Percentiles rank a stretch among this genome's conserved stretches.
These are phyloP conservation scores for Chaetogeoica ovagalla DNA, from an alignment of 2,888 invertebrate species.

Conservation along the genomic window DNA sequence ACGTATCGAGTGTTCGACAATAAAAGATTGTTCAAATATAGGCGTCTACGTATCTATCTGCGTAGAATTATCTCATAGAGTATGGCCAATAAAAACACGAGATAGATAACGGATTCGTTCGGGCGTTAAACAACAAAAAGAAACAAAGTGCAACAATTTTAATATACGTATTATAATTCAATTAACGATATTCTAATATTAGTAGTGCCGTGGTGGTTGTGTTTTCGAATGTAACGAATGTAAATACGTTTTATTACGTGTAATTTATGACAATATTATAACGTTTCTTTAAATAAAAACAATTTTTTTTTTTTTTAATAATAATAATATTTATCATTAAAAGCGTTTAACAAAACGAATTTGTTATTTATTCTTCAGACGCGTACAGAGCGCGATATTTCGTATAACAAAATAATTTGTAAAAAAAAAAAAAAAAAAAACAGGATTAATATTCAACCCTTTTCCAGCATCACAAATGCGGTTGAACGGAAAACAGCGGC, in stretches of 20 bases:
- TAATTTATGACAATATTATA: no score
- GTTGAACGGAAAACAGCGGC: no score
- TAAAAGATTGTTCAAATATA: conserved; percentile 10
- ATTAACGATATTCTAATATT: not conserved
- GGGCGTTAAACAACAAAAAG: conserved; percentile 17
- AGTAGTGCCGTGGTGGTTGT: not conserved
- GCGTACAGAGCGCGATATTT: no score
- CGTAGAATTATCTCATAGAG: conserved; percentile 27
- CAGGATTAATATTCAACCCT: no score
- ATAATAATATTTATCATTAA: no score
- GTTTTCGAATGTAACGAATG: not conserved
- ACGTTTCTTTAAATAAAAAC: no score
- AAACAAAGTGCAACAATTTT: conserved; percentile 24
- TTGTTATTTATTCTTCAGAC: no score
- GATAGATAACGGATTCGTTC: conserved; percentile 19
- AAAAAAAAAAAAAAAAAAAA: no score
- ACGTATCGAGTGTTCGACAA: conserved; percentile 16
- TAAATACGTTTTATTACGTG: not conserved
- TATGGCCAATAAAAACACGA: conserved; percentile 41
- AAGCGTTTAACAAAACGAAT: no score
- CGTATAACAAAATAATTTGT: no score
- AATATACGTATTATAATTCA: not conserved
- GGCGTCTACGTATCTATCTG: not conserved
- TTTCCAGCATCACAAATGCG: no score
- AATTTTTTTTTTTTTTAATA: no score